Evolutionary conservation across 2,888 invertebrate genomes (phyloP), one percentile per base, ranked within the genome.

Genomic region (Eupeodes luniger): DNA sequence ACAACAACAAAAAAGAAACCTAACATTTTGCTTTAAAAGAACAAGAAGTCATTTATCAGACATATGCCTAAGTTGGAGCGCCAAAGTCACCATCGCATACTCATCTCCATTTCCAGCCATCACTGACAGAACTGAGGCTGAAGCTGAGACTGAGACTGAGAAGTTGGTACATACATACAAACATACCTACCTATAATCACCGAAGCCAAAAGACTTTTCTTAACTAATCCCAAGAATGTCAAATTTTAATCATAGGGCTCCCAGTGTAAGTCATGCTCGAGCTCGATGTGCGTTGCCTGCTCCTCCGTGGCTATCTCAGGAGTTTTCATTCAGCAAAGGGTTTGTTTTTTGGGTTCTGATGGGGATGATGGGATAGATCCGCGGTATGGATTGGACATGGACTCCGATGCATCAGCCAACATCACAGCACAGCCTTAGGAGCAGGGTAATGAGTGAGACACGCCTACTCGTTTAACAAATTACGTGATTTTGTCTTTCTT

Each of bases 381-480:
- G 67, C 59, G 51, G 49, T 19, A 59, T 59, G 27, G 55, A 70
- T 64, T 70, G 40, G 53, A 66, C 40, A 9, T 40, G 40, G 27
- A 27, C 27, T 27, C 57, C 49, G 79, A 44, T 44, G 44, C 44
- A 44, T 27, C 27, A 44, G 44, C 6, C 6, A 44, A 10, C 44
- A 44, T 44, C 44, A 44, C 75, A 75, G 61, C 12, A 61, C n/a
- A 44, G 81, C 85, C 88, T 85, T 88, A 88, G 88, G 85, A 88
- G 74, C 81, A 70, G 79, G 64, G 59, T 89, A 89, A 89, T 89
- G 89, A 89, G 85, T 57, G 70, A 75, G 89, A 55, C 76, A 85
- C 89, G 89, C 89, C 89, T 80, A 76, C 89, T 89, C 89, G 89
- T 89, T 89, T 82, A 89, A 89, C 89, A 89, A 89, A 89, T 89